Percentiles rank a stretch among this genome's conserved stretches.
Evolutionary conservation across 2,888 invertebrate genomes (phyloP).

Genomic region (Plutella xylostella): DNA sequence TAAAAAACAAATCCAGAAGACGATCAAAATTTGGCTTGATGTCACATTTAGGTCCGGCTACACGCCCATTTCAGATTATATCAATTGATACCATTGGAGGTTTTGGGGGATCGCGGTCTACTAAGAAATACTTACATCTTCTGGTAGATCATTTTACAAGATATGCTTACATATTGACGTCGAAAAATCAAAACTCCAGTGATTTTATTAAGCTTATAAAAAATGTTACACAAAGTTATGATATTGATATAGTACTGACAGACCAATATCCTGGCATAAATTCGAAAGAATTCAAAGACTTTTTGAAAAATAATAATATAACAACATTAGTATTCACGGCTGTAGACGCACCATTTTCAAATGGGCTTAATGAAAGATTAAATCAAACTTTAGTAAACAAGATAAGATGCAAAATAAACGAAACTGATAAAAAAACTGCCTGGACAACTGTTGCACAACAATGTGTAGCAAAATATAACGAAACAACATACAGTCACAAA

Average conservation of each 20-base stretch:
- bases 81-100: slow-evolving; percentile 22
- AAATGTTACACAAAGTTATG: neutral
- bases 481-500: slow-evolving; percentile 23
- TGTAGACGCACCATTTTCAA: neutral
- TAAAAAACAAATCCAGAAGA: slow-evolving; percentile 19
- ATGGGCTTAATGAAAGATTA: neutral
- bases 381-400: slow-evolving; percentile 1
- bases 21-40: slow-evolving; percentile 19
- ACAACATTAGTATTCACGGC: neutral
- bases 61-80: slow-evolving; percentile 18
- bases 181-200: slow-evolving; percentile 19
- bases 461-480: neutral
- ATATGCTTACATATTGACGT: slow-evolving; percentile 11
- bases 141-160: slow-evolving; percentile 20
- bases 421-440: neutral
- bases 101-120: slow-evolving; percentile 21
- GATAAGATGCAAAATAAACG: neutral
- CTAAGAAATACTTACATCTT: slow-evolving; percentile 23
- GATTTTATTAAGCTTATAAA: slow-evolving; percentile 17
- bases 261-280: slow-evolving; percentile 26
- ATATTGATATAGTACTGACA: slow-evolving; percentile 10
- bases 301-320: slow-evolving; percentile 14
- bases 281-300: slow-evolving; percentile 19
- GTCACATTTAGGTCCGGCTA: slow-evolving; percentile 21
- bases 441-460: neutral